Conservation (phyloP, 2,888 invertebrate species). For the Coenonympha glycerion region DNA sequence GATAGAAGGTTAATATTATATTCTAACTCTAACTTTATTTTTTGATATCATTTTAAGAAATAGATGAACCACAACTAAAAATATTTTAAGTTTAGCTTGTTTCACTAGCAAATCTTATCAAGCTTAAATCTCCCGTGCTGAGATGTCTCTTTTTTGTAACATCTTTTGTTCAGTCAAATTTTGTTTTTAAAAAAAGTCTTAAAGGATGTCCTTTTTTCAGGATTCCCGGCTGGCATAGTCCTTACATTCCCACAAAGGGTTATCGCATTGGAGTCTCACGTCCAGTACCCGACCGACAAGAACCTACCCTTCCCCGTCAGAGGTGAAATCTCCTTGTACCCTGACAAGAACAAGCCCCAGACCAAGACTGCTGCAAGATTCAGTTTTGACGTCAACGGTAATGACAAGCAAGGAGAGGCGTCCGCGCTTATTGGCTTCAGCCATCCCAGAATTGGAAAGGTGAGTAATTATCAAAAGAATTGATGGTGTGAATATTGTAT, state of each 20-base stretch:
- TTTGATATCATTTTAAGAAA: too few species aligned
- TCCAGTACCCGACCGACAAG: conserved; percentile 62
- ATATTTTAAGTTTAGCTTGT: too few species aligned
- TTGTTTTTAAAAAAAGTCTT: not conserved
- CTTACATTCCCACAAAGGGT: conserved; percentile 82
- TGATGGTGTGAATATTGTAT: too few species aligned
- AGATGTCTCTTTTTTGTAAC: not conserved
- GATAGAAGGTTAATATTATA: too few species aligned
- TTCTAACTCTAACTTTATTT: too few species aligned
- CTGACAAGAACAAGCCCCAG: conserved; percentile 83
- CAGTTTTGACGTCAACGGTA: conserved; percentile 66
- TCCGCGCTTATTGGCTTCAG: conserved; percentile 78
- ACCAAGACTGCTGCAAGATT: conserved; percentile 78
- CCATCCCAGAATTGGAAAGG: conserved; percentile 81
- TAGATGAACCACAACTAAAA: too few species aligned
- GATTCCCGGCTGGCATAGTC: conserved; percentile 68
- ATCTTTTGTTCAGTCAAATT: not conserved
- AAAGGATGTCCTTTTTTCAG: conserved; percentile 32
- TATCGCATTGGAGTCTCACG: conserved; percentile 76
- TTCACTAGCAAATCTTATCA: too few species aligned
- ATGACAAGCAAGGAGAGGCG: conserved; percentile 65
- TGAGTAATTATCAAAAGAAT: conserved; percentile 36
- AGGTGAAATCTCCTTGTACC: conserved; percentile 78
- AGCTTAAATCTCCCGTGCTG: too few species aligned
- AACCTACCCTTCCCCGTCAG: conserved; percentile 76